phyloP scores from a whole-genome alignment of 1,140 invertebrate species.

The Druon quercuslanigerum region DNA sequence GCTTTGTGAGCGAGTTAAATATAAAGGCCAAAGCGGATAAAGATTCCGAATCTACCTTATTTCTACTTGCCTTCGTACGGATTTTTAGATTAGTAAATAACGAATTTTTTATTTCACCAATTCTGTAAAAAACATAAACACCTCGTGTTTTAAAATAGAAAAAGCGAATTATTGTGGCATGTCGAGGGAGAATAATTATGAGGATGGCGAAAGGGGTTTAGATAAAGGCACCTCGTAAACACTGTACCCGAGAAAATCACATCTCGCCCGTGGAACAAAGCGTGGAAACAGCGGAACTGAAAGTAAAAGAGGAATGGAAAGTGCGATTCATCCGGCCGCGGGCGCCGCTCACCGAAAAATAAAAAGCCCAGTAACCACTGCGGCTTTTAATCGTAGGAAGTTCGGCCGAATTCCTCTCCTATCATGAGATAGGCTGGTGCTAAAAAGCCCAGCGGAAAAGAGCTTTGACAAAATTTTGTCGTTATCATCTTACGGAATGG shows the following conservation, averaged over 20 bases:
- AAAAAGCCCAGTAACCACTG: conserved; percentile 6
- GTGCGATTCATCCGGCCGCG: conserved; percentile 13
- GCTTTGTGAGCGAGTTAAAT: conserved; percentile 41
- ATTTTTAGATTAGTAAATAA: neutral
- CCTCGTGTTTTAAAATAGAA: neutral
- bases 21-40: conserved; percentile 36
- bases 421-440: neutral
- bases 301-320: conserved; percentile 12
- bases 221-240: neutral
- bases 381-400: conserved; percentile 1
- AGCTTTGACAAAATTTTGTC: neutral
- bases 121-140: neutral
- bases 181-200: conserved; percentile 1
- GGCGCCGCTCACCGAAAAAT: conserved; percentile 5
- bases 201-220: conserved; percentile 2
- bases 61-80: neutral
- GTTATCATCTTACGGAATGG: neutral
- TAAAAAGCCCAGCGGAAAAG: neutral
- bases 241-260: conserved; percentile 2
- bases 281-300: conserved; percentile 2
- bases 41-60: neutral
- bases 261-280: neutral
- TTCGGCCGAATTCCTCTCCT: neutral
- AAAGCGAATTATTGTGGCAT: neutral
- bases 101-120: neutral